Base-by-base conservation (phyloP, 2,113 vertebrate genomes). In the Stercorarius parasiticus region DNA sequence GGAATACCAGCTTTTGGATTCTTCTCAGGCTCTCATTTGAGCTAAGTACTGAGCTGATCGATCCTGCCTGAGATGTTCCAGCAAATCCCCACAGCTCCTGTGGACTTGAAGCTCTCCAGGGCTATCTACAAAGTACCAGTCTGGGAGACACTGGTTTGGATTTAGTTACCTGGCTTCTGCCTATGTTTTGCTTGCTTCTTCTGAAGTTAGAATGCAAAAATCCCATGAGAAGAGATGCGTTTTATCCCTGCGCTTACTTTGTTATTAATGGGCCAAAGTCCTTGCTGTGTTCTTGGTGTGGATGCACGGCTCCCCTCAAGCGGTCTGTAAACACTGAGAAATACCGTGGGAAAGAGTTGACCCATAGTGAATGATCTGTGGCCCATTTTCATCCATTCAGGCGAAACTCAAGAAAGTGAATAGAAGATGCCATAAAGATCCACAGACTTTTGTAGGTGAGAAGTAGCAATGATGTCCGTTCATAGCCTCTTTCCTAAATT, bases 161-260 rank as follows among this genome's bases (percentile, higher is more conserved):
- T 78, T 90, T 78, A 45, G 38, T 52, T 89, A n/a, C 61, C 42
- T 59, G 36, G 6, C 12, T 87, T 74, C 22, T 87, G 47, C 42
- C 30, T 30, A 2, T 25, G 34, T 52, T 91, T 76, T 26, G 1
- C 50, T n/a, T 58, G 45, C 49, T 69, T 21, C 59, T 53, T 71
- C 81, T 69, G 81, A 56, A 56, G 45, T 53, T 36, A 32, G 11
- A 34, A 67, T 49, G 87, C 29, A 65, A 52, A 40, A 73, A 47
- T 26, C 6, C 40, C 5, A 0, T 43, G 43, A 23, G 9, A 78
- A 56, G 22, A 13, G 6, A 9, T 52, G 29, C 0, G 0, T 58
- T 73, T 66, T 16, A 4, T 47, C 4, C 47, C 67, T 50, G 62
- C 4, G 1, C 65, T 40, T 71, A 6, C 56, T 47, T 84, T 30